Evolutionary conservation across 2,888 invertebrate genomes (phyloP).

Genomic region (Subacronicta megacephala): DNA sequence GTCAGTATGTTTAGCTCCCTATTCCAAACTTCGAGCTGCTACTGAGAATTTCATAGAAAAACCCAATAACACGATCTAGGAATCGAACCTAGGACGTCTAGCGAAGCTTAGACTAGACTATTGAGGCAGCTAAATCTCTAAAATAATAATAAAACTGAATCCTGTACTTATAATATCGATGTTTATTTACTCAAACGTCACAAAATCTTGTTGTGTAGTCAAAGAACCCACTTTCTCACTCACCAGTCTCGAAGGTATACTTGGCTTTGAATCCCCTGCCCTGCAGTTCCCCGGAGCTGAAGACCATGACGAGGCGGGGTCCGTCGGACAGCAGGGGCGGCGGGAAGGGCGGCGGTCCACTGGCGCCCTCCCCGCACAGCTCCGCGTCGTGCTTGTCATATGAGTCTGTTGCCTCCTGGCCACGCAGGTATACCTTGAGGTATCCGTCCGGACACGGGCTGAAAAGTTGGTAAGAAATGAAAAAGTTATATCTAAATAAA

Average conservation of each 20-base stretch:
- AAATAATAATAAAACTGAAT: too few species aligned
- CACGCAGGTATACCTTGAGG: constrained; percentile 96
- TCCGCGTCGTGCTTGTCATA: constrained; percentile 98
- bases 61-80: too few species aligned
- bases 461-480: constrained; percentile 3
- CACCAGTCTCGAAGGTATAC: constrained; percentile 95
- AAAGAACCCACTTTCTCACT: constrained; percentile 40
- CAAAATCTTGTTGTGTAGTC: too few species aligned
- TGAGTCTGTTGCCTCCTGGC: constrained; percentile 97
- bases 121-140: too few species aligned
- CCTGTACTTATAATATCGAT: too few species aligned
- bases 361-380: constrained; percentile 93
- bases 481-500: too few species aligned
- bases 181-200: too few species aligned
- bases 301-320: constrained; percentile 97
- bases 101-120: too few species aligned
- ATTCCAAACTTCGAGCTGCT: too few species aligned
- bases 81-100: too few species aligned
- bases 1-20: too few species aligned
- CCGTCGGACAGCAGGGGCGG: constrained; percentile 96
- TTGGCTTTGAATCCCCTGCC: constrained; percentile 97
- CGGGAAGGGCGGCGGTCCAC: constrained; percentile 89
- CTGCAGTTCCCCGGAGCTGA: constrained; percentile 97
- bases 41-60: too few species aligned
- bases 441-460: constrained; percentile 95